Conservation (phyloP, 2,888 invertebrate species). For the Minunthozetes semirufus region DNA sequence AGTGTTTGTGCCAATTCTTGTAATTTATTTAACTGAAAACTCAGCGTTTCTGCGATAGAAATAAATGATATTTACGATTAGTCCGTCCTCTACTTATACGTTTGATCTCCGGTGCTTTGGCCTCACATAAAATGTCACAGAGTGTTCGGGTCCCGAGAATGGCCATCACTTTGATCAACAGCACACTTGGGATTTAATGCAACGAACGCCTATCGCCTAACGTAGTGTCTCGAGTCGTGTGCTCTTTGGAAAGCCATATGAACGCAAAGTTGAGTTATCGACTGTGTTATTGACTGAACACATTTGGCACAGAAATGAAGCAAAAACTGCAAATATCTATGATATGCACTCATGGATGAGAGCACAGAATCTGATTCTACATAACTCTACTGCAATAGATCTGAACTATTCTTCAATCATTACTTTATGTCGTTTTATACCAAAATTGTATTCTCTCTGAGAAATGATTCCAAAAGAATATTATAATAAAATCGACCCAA, state of each 20-base stretch:
- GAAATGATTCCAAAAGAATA: not conserved
- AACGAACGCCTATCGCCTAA: conserved; percentile 11
- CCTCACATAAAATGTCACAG: conserved; percentile 22
- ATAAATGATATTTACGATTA: conserved; percentile 26
- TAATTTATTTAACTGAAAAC: conserved; percentile 9
- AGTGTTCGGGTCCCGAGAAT: conserved; percentile 13
- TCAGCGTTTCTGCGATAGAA: not conserved
- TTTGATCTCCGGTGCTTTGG: conserved; percentile 14
- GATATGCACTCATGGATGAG: conserved; percentile 12
- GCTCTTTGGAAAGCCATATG: conserved; percentile 3
- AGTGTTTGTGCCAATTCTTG: not conserved
- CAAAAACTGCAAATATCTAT: conserved; percentile 2
- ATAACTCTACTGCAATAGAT: not conserved
- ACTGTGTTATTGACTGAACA: conserved; percentile 30
- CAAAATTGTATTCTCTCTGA: not conserved
- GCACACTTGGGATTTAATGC: conserved; percentile 18
- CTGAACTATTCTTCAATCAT: conserved; percentile 12
- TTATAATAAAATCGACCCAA: not conserved
- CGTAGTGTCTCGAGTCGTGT: not conserved
- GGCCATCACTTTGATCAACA: conserved; percentile 29
- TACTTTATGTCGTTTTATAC: conserved; percentile 12
- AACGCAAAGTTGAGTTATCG: conserved; percentile 29
- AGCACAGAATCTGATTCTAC: not conserved
- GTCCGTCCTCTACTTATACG: not conserved
- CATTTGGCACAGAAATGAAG: conserved; percentile 15